Evolutionary conservation across 2,797 vertebrate species (phyloP).

Genomic region (Brotula barbata): DNA sequence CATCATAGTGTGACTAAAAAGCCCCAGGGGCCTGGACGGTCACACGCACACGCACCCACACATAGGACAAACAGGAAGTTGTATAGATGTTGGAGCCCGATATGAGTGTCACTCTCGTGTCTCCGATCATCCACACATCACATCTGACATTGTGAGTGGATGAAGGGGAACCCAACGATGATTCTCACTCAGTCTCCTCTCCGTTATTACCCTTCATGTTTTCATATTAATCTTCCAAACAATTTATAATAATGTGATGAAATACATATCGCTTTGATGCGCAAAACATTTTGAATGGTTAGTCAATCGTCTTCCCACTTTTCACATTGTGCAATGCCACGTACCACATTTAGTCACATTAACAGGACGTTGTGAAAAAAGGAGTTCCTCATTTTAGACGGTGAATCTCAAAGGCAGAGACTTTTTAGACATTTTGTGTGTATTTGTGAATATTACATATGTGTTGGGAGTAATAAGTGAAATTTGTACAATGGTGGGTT

Average conservation of each 20-base stretch:
- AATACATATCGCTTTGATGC: neutral
- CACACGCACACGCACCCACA: slow-evolving; percentile 8
- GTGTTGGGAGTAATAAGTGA: no score
- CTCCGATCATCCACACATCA: no score
- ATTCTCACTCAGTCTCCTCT: neutral
- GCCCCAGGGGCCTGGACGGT: slow-evolving; percentile 10
- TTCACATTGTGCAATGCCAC: neutral
- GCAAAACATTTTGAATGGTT: neutral
- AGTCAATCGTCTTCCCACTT: neutral
- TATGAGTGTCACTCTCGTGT: neutral
- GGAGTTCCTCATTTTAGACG: neutral
- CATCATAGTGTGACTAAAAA: slow-evolving; percentile 36
- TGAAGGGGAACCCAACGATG: no score
- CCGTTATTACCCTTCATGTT: neutral
- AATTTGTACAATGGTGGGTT: no score
- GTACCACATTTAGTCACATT: neutral
- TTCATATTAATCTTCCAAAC: no score
- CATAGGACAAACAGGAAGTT: slow-evolving; percentile 26
- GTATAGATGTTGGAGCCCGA: neutral
- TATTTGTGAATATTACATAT: no score
- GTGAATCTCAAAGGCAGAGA: no score
- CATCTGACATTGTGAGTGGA: no score
- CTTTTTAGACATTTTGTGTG: no score
- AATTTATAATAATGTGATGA: neutral
- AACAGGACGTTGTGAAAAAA: neutral